phyloP scores from a whole-genome alignment of 2,113 vertebrate species.

The Nematolebias whitei region DNA sequence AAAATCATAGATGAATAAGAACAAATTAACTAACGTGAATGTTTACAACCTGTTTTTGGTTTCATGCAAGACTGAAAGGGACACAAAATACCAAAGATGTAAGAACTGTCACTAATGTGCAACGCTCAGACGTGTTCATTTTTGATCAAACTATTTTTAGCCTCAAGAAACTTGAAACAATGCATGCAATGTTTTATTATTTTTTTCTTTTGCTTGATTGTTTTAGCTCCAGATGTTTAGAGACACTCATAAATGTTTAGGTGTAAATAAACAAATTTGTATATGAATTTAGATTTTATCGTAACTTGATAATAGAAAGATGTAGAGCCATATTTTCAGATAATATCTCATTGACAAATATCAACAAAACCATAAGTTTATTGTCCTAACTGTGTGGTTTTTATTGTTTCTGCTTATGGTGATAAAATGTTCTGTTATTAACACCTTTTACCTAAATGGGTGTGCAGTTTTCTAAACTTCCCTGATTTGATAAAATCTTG shows the following conservation, averaged over 20 bases:
- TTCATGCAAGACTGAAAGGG: constrained; percentile 12
- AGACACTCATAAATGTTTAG: not conserved
- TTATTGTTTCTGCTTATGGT: not conserved
- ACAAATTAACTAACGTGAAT: constrained; percentile 36
- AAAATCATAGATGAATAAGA: constrained; percentile 52
- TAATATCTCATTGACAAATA: not conserved
- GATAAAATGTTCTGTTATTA: constrained; percentile 12
- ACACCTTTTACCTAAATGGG: not conserved
- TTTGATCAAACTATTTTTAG: not conserved
- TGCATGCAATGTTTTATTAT: not conserved
- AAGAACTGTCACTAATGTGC: not conserved
- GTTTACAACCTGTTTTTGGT: constrained; percentile 63
- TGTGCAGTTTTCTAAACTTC: not conserved
- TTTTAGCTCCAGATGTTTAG: not conserved
- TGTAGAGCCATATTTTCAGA: constrained; percentile 24
- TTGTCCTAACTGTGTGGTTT: constrained; percentile 2
- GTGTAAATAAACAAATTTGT: constrained; percentile 7
- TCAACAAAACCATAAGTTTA: constrained; percentile 3
- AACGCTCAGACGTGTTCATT: constrained; percentile 15
- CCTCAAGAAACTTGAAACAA: not conserved
- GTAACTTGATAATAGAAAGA: constrained; percentile 20
- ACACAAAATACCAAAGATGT: constrained; percentile 38
- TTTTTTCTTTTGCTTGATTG: not conserved
- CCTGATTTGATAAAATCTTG: constrained; percentile 2
- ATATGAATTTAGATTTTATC: constrained; percentile 7